These are phyloP conservation scores for Eulacestoma nigropectus DNA, from an alignment of 2,113 vertebrate species.

Conservation along the genomic window DNA sequence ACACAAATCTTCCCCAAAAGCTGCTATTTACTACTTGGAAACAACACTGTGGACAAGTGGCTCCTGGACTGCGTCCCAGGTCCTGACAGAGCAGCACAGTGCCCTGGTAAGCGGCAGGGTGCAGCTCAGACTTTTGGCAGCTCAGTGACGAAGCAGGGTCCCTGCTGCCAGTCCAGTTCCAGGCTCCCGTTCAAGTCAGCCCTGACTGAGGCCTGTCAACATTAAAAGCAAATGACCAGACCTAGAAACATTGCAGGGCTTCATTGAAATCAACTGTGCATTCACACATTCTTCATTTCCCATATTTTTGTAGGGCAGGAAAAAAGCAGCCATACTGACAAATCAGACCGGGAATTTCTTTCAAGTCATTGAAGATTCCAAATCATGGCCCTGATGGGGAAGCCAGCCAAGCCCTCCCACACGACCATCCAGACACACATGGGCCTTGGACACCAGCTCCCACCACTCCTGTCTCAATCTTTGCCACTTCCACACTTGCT, in stretches of 20 bases:
- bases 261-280: background rate
- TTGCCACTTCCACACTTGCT: background rate
- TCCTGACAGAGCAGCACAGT: background rate
- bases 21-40: background rate
- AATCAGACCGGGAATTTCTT: background rate
- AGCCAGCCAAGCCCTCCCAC: background rate
- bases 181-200: background rate
- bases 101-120: background rate
- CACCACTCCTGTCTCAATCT: background rate
- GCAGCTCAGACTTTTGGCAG: constrained; percentile 14
- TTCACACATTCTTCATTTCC: background rate
- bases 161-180: background rate
- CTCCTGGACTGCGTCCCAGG: background rate
- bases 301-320: background rate
- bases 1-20: constrained; percentile 28
- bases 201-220: background rate
- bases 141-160: background rate
- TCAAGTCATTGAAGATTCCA: background rate
- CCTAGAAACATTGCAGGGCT: background rate
- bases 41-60: background rate
- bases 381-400: background rate
- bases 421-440: accelerated
- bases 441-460: background rate
- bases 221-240: background rate
- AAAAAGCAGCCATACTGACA: background rate